phyloP scores from a whole-genome alignment of 30 jellyfish, hydroid and myxozoan species.

The Cassiopea xamachana region DNA sequence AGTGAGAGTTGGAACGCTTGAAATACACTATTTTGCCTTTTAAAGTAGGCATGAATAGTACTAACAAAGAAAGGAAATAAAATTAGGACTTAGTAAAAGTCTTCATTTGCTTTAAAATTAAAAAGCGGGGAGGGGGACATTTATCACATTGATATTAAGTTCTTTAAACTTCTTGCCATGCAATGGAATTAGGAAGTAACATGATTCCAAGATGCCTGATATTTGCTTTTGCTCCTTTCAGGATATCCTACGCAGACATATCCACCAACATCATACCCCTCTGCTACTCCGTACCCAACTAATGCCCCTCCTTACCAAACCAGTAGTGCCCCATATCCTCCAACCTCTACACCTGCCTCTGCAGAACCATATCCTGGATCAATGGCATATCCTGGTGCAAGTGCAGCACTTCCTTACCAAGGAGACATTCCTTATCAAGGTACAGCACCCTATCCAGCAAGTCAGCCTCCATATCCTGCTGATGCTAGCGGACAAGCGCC shows the following conservation, averaged over 20 bases:
- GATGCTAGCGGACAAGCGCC: conserved; percentile 26
- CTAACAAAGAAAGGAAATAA: too few species aligned
- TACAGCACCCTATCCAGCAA: conserved; percentile 8
- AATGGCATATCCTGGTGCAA: conserved; percentile 17
- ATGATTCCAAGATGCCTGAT: neutral
- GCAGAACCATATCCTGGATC: conserved; percentile 35
- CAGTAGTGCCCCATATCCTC: conserved; percentile 46
- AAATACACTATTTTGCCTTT: too few species aligned
- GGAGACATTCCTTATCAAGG: neutral
- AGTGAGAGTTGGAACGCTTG: too few species aligned
- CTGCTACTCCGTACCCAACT: conserved; percentile 43
- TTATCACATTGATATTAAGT: too few species aligned
- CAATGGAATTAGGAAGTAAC: too few species aligned
- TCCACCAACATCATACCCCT: conserved; percentile 1
- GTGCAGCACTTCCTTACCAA: conserved; percentile 16
- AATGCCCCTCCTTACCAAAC: conserved; percentile 49
- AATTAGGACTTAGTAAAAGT: too few species aligned
- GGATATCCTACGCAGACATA: neutral
- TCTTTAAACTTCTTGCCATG: too few species aligned
- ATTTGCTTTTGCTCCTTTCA: neutral
- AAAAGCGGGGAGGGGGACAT: too few species aligned
- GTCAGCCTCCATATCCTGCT: conserved; percentile 3
- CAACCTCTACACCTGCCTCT: conserved; percentile 13
- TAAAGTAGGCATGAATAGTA: too few species aligned
- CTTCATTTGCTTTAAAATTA: too few species aligned